A percentile compares a stretch with the other conserved stretches of the same genome.
These are phyloP conservation scores for Eleginops maclovinus DNA, from an alignment of 2,113 vertebrate species.

Conservation along the genomic window DNA sequence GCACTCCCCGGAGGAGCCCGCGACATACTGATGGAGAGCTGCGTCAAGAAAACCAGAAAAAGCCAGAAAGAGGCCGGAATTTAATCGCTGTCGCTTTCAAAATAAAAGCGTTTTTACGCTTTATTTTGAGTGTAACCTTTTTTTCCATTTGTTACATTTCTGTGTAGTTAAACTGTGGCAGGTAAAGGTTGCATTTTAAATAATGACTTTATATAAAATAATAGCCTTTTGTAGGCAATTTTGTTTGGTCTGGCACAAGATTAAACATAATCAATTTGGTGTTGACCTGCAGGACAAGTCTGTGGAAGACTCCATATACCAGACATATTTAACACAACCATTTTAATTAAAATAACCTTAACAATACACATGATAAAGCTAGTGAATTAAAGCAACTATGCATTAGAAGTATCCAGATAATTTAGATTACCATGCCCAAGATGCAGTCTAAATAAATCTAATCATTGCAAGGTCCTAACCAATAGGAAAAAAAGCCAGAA, in stretches of 20 bases:
- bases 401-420: not conserved
- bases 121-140: not conserved
- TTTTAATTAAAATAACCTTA: not conserved
- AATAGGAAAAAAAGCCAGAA: not conserved
- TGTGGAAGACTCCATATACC: not conserved
- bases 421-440: not conserved
- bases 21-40: conserved; percentile 28
- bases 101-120: conserved; percentile 23
- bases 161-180: not conserved
- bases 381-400: not conserved
- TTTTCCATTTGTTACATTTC: not conserved
- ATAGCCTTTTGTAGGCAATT: not conserved
- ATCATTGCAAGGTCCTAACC: not conserved
- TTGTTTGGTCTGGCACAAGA: not conserved
- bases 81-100: conserved; percentile 10
- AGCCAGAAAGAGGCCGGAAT: conserved; percentile 12
- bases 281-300: no score
- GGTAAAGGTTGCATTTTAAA: not conserved
- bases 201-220: no score
- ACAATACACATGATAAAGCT: not conserved
- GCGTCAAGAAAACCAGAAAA: conserved; percentile 17
- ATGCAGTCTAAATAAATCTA: not conserved
- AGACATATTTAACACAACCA: not conserved
- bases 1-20: conserved; percentile 8
- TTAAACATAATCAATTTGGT: not conserved